Evolutionary conservation across 2,113 vertebrate species (phyloP), one percentile per base, ranked within the genome.

Genomic region (Trichomycterus rosablanca): DNA sequence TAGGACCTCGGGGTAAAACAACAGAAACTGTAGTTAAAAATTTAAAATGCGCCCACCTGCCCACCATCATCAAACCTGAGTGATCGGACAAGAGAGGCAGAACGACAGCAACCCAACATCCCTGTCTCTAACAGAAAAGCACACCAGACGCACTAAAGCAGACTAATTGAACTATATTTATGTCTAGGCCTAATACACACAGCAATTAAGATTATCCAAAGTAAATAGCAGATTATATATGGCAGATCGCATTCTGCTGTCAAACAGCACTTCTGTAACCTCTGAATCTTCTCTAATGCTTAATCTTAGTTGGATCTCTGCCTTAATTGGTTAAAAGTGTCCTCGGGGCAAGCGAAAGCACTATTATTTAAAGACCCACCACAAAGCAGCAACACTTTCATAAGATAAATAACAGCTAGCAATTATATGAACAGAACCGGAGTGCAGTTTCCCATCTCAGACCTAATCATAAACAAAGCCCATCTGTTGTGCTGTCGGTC

Each of bases 291-390:
- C 76, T 72, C 80, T 82, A 86, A 85, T 80, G 82, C 81, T 76
- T 85, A 83, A 86, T 87, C 84, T 81, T 76, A 78, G 80, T 80
- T 79, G 77, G 79, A 88, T 86, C 86, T 84, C 79, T 79, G 74
- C 79, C 84, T 80, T 85, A 86, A 89, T 88, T 87, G 85, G 82
- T 86, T 84, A 88, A 82, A 83, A 80, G 83, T 84, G 84, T 88
- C 85, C 40, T 74, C 80, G 75, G 83, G 83, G 83, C 82, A 81
- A 84, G 80, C 76, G 74, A 83, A 86, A 86, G 83, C 83, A 77
- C 72, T 80, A 80, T 82, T 84, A 82, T 86, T 86, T 83, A 82
- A 80, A 80, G 80, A 78, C 73, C 74, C 80, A 73, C 79, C 79
- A 83, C 81, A 80, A 81, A 85, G 84, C 83, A 84, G 81, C 72